Base-by-base conservation (phyloP, 2,888 invertebrate genomes). In the Mythimna loreyi region DNA sequence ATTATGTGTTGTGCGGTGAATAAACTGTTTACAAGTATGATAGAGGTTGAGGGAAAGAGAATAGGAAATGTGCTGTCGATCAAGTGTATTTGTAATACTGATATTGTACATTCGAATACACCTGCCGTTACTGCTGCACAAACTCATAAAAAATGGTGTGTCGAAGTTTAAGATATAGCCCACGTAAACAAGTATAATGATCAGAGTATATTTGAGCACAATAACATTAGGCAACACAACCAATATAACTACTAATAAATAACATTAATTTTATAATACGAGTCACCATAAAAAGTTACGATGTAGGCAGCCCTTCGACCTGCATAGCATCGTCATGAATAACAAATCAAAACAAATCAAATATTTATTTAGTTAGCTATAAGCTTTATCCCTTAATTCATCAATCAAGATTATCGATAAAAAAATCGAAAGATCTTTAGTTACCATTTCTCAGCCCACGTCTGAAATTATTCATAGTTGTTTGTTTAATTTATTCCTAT, bases 401-500 rank as follows among this genome's bases (percentile, higher is more conserved):
- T 72, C 19, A 45, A 56, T 66, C 43, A 73, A 21, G n/a, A 45
- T 33, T 58, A 59, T 65, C 59, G 55, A 71, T 49, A 52, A 56
- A 36, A n/a, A 40, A 53, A 59, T 45, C 28, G 33, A 30, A 61
- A 69, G 52, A 60, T 60, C 5, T 69, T 47, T 47, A 60, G 65
- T 52, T 49, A 49, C 43, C 53, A 76, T 81, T 75, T 77, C 68
- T 58, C 40, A 67, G 36, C 70, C 68, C 53, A 76, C 58, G 25
- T 11, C 28, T 62, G 21, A 75, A 75, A 72, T 70, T 65, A 65
- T 71, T 47, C 30, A 19, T 50, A 55, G 40, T 68, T 64, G 63
- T 81, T 71, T 71, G 71, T 75, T 72, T 67, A 80, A 74, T 78
- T 67, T 80, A 82, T 86, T 81, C 78, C 58, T 75, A 77, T 40